Base-by-base conservation (phyloP, 2,888 invertebrate species). In the Ornithoptera priamus region DNA sequence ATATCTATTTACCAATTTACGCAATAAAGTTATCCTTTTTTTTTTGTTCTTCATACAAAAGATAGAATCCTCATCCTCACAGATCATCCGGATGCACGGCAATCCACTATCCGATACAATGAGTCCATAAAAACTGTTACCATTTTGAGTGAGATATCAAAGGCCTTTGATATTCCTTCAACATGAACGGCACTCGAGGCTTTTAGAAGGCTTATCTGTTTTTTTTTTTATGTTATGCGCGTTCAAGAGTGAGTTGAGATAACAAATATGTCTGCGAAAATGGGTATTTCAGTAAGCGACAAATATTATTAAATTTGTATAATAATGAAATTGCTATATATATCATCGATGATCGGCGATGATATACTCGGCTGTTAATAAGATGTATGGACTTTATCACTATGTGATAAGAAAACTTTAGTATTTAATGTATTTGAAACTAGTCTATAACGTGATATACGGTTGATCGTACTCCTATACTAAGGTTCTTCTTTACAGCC, bases 131-230 rank as follows among this genome's bases (percentile, higher is more conserved):
- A 56, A 53, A 36, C 50, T 17, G 36, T 60, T 36, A 53, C 46
- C 66, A 61, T 66, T 66, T 66, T 30, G 50, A 53, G 50, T n/a
- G 53, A 56, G 53, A 62, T 56, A 69, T 53, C 62, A 56, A 58
- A 65, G 65, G 36, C 57, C 62, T 61, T 42, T 30, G 57, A 69
- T 62, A 57, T 62, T 57, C 56, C 56, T 53, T 65, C 60, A 69
- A 69, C 42, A 60, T 65, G 65, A 24, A 62, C 65, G 57, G 56
- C 42, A 42, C 58, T 69, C 61, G 58, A 65, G 57, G 69, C 65
- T 69, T 69, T 69, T 58, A 58, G 22, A 65, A 62, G 36, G 62
- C 57, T 69, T 65, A 62, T 62, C 62, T 62, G 36, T 36, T 39
- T 39, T 39, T 39, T 24, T 65, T 61, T 50, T 53, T 50, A 58